Evolutionary conservation across 1,140 invertebrate genomes (phyloP), one percentile per base, ranked within the genome.

Genomic region (Penaeus indicus): DNA sequence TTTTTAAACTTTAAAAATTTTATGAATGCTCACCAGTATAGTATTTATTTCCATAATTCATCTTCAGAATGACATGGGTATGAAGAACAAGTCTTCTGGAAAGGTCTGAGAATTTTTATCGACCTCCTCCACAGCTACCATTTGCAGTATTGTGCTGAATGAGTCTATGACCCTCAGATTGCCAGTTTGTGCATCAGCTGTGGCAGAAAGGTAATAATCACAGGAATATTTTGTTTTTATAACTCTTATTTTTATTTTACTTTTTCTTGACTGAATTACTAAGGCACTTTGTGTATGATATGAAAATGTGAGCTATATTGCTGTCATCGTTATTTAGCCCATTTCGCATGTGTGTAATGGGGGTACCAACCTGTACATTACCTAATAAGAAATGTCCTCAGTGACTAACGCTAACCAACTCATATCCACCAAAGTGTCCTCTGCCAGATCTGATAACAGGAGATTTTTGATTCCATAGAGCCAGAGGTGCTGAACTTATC

Each of bases 391-490:
- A 32, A 72, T 72, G n/a, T 8, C 42, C 42, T 10, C 42, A 47
- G 42, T 47, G 42, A 47, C 42, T 47, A 47, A 47, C 13, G 25
- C 38, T 32, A n/a, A 13, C 69, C n/a, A 25, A 13, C 13, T 72
- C 38, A 25, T 21, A 38, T 72, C 69, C 38, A 72, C 69, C 69
- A n/a, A 72, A 72, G 69, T n/a, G 69, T 67, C 84, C 84, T 42
- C 75, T 86, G 21, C 84, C 84, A 21, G 72, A 86, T 47, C 25
- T 86, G 18, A 86, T 86, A 47, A 61, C 84, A n/a, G 84, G 84
- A 54, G 84, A 88, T n/a, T 60, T 88, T 88, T 88, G 86, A 88
- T 38, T 88, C 86, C 0, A 69, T 77, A 11, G 27, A 63, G 16
- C 72, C 86, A 7, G 86, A 88, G 18, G 54, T 88, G 27, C 27